Base-by-base conservation (phyloP, 2,797 vertebrate species). In the Taenioides sp. region DNA sequence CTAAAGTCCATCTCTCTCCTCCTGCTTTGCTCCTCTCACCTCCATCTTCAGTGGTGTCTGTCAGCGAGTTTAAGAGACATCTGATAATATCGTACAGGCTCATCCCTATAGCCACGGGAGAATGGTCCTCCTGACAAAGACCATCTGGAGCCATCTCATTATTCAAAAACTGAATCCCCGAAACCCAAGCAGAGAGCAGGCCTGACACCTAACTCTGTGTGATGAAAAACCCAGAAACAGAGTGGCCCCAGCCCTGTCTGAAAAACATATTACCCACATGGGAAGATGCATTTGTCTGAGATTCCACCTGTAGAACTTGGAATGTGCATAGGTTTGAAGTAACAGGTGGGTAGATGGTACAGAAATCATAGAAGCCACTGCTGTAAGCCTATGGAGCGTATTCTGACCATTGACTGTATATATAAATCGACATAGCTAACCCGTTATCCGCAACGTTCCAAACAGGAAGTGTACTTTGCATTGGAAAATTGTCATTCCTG, bases 81-180 rank as follows among this genome's bases (percentile, higher is more conserved):
- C 76, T 80, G 80, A 86, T 87, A 83, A 86, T 84, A 80, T 83
- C 85, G 82, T 79, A 84, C 83, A 87, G 85, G 80, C 67, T 80
- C 67, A 65, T 69, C 73, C 83, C 67, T 73, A 80, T 79, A 80
- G 81, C 78, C 84, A 85, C 74, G 70, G 78, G 69, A 83, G 78
- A 82, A 77, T 72, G 77, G 77, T 2, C 74, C 66, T 79, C 17
- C 80, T 84, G 86, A 88, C 84, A 83, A 76, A 82, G 82, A 87
- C 83, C 88, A 90, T 91, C 87, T 91, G 90, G 84, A 80, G 74
- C 80, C 74, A 67, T 74, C 86, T 90, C 86, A 82, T 89, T 85
- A 89, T 86, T 88, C 88, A 84, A 47, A 75, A 88, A 73, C 58
- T 28, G 76, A 80, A 76, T 74, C 80, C 14, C 40, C 65, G 78